These are phyloP conservation scores for Geophilus truncorum DNA, from an alignment of 2,888 invertebrate species.

Conservation along the genomic window DNA sequence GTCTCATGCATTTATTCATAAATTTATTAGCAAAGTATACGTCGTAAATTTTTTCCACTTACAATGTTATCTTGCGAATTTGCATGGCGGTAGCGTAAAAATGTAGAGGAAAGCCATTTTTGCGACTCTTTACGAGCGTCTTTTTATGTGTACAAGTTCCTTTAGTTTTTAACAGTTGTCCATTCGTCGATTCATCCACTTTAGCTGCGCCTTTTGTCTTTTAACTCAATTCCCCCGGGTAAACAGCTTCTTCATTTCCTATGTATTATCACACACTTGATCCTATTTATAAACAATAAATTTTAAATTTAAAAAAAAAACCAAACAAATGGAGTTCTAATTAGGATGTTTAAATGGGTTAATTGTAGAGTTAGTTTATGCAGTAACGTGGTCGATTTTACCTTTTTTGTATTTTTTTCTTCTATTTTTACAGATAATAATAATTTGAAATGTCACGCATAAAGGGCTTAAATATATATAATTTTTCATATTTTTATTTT, in stretches of 20 bases:
- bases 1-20: slow-evolving; percentile 15
- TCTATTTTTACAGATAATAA: not conserved
- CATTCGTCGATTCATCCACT: not conserved
- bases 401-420: not conserved
- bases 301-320: not conserved
- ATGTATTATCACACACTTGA: no score
- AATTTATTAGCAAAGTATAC: not conserved
- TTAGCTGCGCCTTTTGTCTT: not conserved
- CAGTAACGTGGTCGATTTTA: no score
- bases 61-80: not conserved
- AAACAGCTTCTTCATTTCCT: no score
- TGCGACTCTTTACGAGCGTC: not conserved
- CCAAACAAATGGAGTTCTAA: not conserved
- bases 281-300: no score
- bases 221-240: not conserved
- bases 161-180: not conserved
- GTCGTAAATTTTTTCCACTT: not conserved
- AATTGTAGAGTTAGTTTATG: not conserved
- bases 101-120: not conserved
- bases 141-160: not conserved
- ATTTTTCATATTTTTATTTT: not conserved
- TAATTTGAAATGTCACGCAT: not conserved
- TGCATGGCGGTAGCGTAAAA: not conserved
- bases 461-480: not conserved
- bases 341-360: not conserved